These are phyloP conservation scores for Vicugna pacos DNA, from an alignment of 2,113 vertebrate genomes.

Conservation along the genomic window DNA sequence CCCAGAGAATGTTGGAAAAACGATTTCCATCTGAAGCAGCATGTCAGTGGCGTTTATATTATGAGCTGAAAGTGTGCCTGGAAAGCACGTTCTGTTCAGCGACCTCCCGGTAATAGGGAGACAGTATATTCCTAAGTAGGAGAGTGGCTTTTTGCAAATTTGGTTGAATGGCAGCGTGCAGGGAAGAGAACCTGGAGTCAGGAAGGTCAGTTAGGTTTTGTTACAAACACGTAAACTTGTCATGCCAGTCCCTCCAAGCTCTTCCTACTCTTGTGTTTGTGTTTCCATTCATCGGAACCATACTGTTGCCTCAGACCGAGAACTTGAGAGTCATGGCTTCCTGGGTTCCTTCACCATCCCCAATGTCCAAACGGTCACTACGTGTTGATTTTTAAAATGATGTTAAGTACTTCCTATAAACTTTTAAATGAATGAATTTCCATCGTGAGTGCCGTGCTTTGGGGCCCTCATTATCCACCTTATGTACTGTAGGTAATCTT, in stretches of 20 bases:
- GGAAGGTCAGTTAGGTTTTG: background rate
- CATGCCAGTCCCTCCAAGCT: background rate
- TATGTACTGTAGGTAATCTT: background rate
- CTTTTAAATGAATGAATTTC: background rate
- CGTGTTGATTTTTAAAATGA: background rate
- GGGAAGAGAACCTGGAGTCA: background rate
- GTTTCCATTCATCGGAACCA: background rate
- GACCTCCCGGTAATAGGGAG: background rate
- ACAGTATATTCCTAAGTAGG: background rate
- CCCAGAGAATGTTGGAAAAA: slow-evolving; percentile 7
- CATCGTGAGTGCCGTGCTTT: background rate
- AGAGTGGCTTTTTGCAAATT: background rate
- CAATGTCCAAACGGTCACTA: background rate
- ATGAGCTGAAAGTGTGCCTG: background rate
- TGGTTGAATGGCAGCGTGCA: background rate
- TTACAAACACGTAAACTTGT: background rate
- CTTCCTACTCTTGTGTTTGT: background rate
- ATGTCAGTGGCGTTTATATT: background rate
- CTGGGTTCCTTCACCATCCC: background rate
- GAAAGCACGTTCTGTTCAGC: background rate
- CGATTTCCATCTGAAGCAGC: slow-evolving; percentile 45
- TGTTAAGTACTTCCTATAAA: background rate
- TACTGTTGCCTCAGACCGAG: background rate
- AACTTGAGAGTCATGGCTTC: background rate
- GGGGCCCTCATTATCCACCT: background rate